Base-by-base conservation (phyloP, 2,797 vertebrate genomes). In the Fistularia tabacaria region DNA sequence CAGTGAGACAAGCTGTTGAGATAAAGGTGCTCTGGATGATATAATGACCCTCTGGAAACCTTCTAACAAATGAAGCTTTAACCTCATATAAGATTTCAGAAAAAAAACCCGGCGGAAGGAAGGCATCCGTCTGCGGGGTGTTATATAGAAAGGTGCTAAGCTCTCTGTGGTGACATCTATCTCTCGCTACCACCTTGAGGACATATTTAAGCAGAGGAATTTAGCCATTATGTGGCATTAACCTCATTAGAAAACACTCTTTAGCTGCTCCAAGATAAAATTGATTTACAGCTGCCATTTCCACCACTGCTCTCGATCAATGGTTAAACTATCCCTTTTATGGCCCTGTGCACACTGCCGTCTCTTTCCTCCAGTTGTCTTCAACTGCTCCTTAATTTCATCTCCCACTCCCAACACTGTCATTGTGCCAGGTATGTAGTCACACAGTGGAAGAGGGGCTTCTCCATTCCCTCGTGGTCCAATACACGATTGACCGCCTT, bases 241-340 rank as follows among this genome's bases (percentile, higher is more conserved):
- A 92, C 90, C 91, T 92, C 91, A 92, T 91, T 91, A 92, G 90
- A 91, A 92, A 92, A 92, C 91, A 92, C 90, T 92, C 90, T 91
- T 91, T 90, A 92, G 89, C 90, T 87, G 85, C 89, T 91, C 87
- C 80, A 81, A 92, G 91, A 92, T 91, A 90, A 91, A 92, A 92
- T 92, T 91, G 91, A 92, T 92, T 92, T 92, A 92, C 90, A 90
- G 89, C 89, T 91, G 90, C 90, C 91, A 91, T 91, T 92, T 91
- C 87, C 87, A 90, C 86, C 89, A 88, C 85, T 86, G 87, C 87
- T 87, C 88, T 87, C 90, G 88, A 92, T 92, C 91, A 92, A 91
- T 91, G 89, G 83, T 91, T 91, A 90, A 91, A 91, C 89, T 90
- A 91, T 91, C 88, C 90, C 83, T 89, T 91, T 91, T 91, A 92